Evolutionary conservation across 2,888 invertebrate genomes (phyloP).

Genomic region (Stramonita haemastoma): DNA sequence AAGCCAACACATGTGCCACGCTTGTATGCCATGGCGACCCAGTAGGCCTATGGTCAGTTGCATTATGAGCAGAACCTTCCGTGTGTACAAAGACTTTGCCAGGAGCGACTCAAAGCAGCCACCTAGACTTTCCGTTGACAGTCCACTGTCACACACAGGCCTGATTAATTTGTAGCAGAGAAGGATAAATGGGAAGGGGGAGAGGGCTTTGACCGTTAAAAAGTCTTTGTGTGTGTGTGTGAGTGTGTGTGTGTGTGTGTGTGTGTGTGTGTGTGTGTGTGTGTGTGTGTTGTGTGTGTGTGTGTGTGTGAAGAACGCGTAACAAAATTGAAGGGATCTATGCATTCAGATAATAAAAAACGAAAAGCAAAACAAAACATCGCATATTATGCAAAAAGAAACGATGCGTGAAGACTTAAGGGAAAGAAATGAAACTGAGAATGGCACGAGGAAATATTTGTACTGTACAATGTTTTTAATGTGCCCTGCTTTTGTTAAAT

Average conservation of each 20-base stretch:
- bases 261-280: conserved; percentile 19
- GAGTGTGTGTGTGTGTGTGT: not conserved
- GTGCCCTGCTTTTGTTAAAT: too few species aligned
- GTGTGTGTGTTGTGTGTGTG: conserved; percentile 14
- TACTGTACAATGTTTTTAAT: too few species aligned
- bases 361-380: too few species aligned
- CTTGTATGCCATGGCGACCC: not conserved
- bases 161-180: not conserved
- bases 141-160: too few species aligned
- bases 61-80: not conserved
- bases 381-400: too few species aligned
- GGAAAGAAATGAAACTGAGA: not conserved
- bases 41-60: not conserved
- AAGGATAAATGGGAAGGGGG: not conserved
- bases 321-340: too few species aligned
- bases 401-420: not conserved
- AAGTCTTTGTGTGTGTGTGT: not conserved
- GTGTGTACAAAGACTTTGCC: not conserved
- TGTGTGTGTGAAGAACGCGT: not conserved
- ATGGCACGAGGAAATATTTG: too few species aligned
- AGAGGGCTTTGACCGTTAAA: not conserved
- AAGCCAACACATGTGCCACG: not conserved
- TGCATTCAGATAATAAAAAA: too few species aligned
- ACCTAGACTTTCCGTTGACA: not conserved
- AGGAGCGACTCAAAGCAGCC: not conserved